Conservation (phyloP, 2,888 invertebrate genomes). For the Pseudococcus viburni region DNA sequence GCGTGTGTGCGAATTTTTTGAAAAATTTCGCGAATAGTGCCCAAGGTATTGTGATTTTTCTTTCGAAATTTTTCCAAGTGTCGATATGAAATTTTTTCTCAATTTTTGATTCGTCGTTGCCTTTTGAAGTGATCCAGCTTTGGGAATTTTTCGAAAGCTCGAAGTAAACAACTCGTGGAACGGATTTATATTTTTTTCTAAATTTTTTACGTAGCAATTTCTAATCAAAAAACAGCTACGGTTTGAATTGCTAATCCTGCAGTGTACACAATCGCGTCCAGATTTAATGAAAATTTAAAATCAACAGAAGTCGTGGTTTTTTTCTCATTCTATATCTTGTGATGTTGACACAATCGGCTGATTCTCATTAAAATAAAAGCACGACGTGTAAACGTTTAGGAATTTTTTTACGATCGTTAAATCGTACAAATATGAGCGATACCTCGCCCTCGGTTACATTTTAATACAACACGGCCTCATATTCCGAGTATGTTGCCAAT, state of each 20-base stretch:
- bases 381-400: not conserved
- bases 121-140: not conserved
- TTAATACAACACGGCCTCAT: not conserved
- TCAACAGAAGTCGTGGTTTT: conserved; percentile 12
- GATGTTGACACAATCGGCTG: not conserved
- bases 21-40: not conserved
- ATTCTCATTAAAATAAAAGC: conserved; percentile 5
- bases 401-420: conserved; percentile 3
- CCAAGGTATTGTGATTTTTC: not conserved
- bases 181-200: not conserved
- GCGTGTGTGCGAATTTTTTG: not conserved
- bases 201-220: not conserved
- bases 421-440: not conserved
- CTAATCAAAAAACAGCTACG: not conserved
- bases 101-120: not conserved
- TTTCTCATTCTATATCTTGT: not conserved
- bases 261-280: not conserved
- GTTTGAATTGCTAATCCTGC: not conserved
- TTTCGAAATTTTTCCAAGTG: not conserved
- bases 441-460: not conserved
- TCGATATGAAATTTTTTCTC: conserved; percentile 6
- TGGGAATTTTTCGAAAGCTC: not conserved
- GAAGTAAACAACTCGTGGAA: conserved; percentile 1
- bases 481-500: conserved; percentile 24
- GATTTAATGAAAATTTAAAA: conserved; percentile 15